Base-by-base conservation (phyloP, 2,888 invertebrate genomes). In the Sthenelais limicola region DNA sequence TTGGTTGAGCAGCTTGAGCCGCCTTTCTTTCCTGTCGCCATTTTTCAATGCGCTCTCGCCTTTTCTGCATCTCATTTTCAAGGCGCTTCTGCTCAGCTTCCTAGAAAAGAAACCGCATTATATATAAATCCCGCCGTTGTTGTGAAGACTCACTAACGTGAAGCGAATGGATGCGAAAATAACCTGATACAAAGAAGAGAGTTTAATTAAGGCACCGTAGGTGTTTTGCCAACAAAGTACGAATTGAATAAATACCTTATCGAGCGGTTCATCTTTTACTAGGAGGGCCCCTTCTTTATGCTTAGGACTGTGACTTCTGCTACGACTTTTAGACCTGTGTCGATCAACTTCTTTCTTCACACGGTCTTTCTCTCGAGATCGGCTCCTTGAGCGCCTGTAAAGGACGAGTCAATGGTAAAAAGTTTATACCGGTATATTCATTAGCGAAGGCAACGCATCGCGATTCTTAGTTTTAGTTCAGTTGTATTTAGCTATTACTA, bases 1-100 rank as follows among this genome's bases (percentile, higher is more conserved):
- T 81, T 18, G 81, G 83, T 5, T 92, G 91, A 85, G 95, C 94
- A 48, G 94, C 88, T 84, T 95, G 94, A 82, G 93, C 94, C 78
- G 94, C 93, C 87, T 96, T 96, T 18, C 97, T 91, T 82, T 98
- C 97, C 0, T 95, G 95, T 56, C 98, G 90, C 97, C 97, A 98
- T 69, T 96, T 91, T 88, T 98, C 98, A 77, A 98, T 97, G 68
- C 98, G 91, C 81, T 98, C 97, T 0, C 97, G 90, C 3, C 98
- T 91, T 86, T 96, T 97, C 83, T 95, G 95, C 97, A 98, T 98
- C 89, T 98, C 97, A 24, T 93, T 89, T 87, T 98, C 98, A 33
- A 98, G 76, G 5, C 83, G 78, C 73, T 86, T 86, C 77, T 87
- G 86, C 76, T 86, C 86, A 71, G 84, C 86, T 77, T 87, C 85